Percentiles rank a stretch among this genome's conserved stretches.
These are phyloP conservation scores for Aporrectodea caliginosa DNA, from an alignment of 1,140 invertebrate species.

Conservation along the genomic window DNA sequence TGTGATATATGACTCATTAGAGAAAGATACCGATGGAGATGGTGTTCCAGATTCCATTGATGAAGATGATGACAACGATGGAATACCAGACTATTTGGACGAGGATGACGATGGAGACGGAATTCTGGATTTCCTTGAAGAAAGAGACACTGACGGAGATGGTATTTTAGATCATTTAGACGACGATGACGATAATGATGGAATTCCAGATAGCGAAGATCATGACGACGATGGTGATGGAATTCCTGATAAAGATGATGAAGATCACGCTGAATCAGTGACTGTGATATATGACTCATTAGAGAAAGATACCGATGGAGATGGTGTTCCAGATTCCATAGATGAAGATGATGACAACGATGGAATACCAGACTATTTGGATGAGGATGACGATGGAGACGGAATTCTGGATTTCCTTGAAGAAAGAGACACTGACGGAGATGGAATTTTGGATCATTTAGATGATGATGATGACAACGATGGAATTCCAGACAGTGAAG, in stretches of 20 bases:
- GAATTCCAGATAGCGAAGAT: too few relatives aligned
- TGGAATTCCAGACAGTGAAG: slow-evolving; percentile 11
- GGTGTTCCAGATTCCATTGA: slow-evolving; percentile 30
- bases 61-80: slow-evolving; percentile 29
- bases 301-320: slow-evolving; percentile 23
- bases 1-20: neutral
- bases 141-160: neutral
- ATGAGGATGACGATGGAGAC: neutral
- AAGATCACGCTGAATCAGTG: too few relatives aligned
- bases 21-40: slow-evolving; percentile 10
- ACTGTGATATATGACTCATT: too few relatives aligned
- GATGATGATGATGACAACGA: slow-evolving; percentile 1
- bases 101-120: slow-evolving; percentile 21
- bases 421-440: neutral
- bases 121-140: slow-evolving; percentile 14
- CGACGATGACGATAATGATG: slow-evolving; percentile 12
- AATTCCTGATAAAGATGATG: neutral
- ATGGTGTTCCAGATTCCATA: slow-evolving; percentile 34
- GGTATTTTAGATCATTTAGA: neutral
- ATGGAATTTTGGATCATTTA: neutral
- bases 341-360: slow-evolving; percentile 11
- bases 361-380: neutral
- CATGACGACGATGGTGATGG: neutral
- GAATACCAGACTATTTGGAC: slow-evolving; percentile 8
- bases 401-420: neutral